A percentile compares a stretch with the other conserved stretches of the same genome.
Conservation (phyloP, 2,888 invertebrate species). For the Trimorus sp. region DNA sequence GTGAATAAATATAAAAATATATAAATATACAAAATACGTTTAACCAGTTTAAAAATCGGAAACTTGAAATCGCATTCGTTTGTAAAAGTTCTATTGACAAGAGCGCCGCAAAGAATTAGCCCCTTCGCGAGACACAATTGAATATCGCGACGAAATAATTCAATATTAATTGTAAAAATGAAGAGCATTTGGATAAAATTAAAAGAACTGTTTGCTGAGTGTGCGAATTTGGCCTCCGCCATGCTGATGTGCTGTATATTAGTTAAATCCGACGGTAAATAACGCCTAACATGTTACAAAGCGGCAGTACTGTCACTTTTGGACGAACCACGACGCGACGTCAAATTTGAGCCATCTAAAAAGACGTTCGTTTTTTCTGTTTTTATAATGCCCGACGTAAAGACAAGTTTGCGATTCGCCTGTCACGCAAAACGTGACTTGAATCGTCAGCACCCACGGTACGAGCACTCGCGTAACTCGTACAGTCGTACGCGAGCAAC, state of each 20-base stretch:
- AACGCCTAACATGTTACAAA: constrained; percentile 57
- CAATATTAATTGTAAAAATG: constrained; percentile 52
- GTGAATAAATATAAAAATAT: constrained; percentile 47
- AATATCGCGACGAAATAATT: constrained; percentile 32
- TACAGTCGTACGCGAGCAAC: neutral
- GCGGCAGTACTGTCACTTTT: constrained; percentile 51
- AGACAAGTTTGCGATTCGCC: constrained; percentile 60
- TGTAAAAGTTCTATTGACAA: constrained; percentile 11
- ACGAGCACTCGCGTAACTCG: constrained; percentile 11
- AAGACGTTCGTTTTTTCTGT: constrained; percentile 47
- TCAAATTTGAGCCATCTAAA: constrained; percentile 59
- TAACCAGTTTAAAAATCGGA: constrained; percentile 12
- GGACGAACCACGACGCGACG: constrained; percentile 44
- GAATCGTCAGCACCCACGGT: constrained; percentile 46
- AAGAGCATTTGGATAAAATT: constrained; percentile 37
- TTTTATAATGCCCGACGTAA: constrained; percentile 64
- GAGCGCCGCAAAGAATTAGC: constrained; percentile 2
- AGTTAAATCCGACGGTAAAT: constrained; percentile 46
- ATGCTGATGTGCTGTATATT: constrained; percentile 51
- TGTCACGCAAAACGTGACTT: constrained; percentile 56
- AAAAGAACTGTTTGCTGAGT: constrained; percentile 60
- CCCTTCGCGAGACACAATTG: constrained; percentile 14
- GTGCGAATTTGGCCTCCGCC: constrained; percentile 60
- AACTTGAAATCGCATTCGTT: constrained; percentile 4
- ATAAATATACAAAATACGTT: constrained; percentile 49